phyloP scores from a whole-genome alignment of 2,113 vertebrate genomes.

The Cottus gobio region DNA sequence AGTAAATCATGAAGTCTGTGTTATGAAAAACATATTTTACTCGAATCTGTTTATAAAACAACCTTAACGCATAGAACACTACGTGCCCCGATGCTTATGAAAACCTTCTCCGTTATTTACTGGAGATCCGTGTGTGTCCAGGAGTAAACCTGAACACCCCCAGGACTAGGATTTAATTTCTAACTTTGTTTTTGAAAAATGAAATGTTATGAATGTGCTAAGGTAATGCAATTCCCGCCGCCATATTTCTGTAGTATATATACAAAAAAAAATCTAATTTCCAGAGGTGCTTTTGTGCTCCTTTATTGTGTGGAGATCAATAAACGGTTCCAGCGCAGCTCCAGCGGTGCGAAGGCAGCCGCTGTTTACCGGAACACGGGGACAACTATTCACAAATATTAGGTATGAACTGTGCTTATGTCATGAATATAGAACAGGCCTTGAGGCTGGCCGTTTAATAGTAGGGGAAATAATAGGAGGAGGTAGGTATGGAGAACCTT shows the following conservation, averaged over 20 bases:
- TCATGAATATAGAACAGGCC: slow-evolving; percentile 79
- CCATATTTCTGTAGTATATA: slow-evolving; percentile 76
- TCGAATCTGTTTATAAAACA: slow-evolving; percentile 16
- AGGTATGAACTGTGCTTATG: slow-evolving; percentile 74
- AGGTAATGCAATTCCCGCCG: slow-evolving; percentile 74
- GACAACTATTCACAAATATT: slow-evolving; percentile 75
- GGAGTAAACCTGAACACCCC: slow-evolving; percentile 59
- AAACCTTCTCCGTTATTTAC: slow-evolving; percentile 33
- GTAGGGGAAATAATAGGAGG: slow-evolving; percentile 38
- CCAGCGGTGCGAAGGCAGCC: slow-evolving; percentile 53
- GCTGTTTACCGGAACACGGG: slow-evolving; percentile 74
- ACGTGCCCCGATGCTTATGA: slow-evolving; percentile 19
- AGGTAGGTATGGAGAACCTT: slow-evolving; percentile 57
- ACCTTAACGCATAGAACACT: neutral
- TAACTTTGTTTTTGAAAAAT: slow-evolving; percentile 68
- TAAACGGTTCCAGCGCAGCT: slow-evolving; percentile 72
- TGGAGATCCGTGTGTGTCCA: slow-evolving; percentile 49
- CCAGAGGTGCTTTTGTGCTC: slow-evolving; percentile 68
- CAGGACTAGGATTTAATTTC: slow-evolving; percentile 74
- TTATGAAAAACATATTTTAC: slow-evolving; percentile 8
- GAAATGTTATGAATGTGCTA: slow-evolving; percentile 63
- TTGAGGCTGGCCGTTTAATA: slow-evolving; percentile 72
- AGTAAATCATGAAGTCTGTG: neutral
- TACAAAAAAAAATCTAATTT: slow-evolving; percentile 75
- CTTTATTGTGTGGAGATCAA: slow-evolving; percentile 80